These are phyloP conservation scores for Agrotis clavis DNA, from an alignment of 2,888 invertebrate genomes.

Conservation along the genomic window DNA sequence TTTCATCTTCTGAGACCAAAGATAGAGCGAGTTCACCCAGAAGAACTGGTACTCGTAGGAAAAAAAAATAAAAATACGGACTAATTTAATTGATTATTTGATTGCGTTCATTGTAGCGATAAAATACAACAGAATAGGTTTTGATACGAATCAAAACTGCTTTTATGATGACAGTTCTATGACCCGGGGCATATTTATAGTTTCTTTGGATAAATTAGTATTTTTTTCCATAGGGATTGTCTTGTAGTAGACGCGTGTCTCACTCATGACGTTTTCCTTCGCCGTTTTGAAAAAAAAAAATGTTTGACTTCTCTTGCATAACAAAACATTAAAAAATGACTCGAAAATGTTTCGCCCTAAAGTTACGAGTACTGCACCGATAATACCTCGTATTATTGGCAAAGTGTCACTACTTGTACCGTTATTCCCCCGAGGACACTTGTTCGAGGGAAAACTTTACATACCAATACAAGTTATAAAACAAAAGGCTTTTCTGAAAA, in stretches of 20 bases:
- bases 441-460: constrained; percentile 13
- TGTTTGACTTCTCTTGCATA: too few species aligned
- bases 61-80: too few species aligned
- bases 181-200: background rate
- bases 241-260: too few species aligned
- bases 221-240: background rate
- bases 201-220: background rate
- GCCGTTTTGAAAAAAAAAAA: too few species aligned
- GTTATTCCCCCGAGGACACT: constrained; percentile 8
- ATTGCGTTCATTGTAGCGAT: background rate
- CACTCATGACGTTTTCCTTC: too few species aligned
- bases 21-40: too few species aligned
- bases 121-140: too few species aligned
- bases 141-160: too few species aligned
- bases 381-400: constrained; percentile 29
- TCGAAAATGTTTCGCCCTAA: background rate
- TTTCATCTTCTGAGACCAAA: too few species aligned
- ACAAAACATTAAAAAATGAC: too few species aligned
- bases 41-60: too few species aligned
- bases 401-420: constrained; percentile 22
- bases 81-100: background rate
- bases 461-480: constrained; percentile 14
- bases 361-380: background rate
- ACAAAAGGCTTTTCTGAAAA: background rate
- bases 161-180: background rate